These are phyloP conservation scores for Graphium colonna DNA, from an alignment of 2,888 invertebrate species.

Conservation along the genomic window DNA sequence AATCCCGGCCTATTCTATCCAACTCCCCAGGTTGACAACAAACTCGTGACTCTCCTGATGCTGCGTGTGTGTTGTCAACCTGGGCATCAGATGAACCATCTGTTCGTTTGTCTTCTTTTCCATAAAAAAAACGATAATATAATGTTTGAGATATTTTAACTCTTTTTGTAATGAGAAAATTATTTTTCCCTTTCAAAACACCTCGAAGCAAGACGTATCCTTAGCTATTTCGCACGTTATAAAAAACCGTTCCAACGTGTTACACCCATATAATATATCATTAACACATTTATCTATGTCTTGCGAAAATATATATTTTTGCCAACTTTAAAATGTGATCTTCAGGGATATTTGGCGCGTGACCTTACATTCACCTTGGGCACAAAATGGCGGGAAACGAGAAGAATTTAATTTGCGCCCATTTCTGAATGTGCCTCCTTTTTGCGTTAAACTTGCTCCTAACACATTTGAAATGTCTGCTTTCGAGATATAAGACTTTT, in stretches of 20 bases:
- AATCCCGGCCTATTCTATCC: too few species aligned
- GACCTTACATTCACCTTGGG: slow-evolving; percentile 14
- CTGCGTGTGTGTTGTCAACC: too few species aligned
- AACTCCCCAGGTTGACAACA: too few species aligned
- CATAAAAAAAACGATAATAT: too few species aligned
- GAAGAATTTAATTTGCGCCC: slow-evolving; percentile 6
- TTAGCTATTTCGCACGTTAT: neutral
- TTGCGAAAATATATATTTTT: neutral
- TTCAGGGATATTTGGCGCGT: slow-evolving; percentile 4
- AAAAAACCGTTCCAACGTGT: neutral
- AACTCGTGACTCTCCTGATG: too few species aligned
- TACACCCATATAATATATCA: neutral
- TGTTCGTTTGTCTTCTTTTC: too few species aligned
- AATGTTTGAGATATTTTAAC: too few species aligned
- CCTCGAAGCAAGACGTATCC: too few species aligned
- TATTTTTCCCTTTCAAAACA: too few species aligned
- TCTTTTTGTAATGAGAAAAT: too few species aligned
- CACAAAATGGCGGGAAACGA: slow-evolving; percentile 4
- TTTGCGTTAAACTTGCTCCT: slow-evolving; percentile 11
- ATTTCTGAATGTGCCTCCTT: slow-evolving; percentile 7
- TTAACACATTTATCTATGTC: neutral
- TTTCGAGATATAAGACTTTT: neutral
- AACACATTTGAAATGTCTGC: slow-evolving; percentile 2
- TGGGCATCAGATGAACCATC: too few species aligned
- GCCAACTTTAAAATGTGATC: neutral